These are phyloP conservation scores for Xylocampa areola DNA, from an alignment of 2,888 invertebrate genomes.

Conservation along the genomic window DNA sequence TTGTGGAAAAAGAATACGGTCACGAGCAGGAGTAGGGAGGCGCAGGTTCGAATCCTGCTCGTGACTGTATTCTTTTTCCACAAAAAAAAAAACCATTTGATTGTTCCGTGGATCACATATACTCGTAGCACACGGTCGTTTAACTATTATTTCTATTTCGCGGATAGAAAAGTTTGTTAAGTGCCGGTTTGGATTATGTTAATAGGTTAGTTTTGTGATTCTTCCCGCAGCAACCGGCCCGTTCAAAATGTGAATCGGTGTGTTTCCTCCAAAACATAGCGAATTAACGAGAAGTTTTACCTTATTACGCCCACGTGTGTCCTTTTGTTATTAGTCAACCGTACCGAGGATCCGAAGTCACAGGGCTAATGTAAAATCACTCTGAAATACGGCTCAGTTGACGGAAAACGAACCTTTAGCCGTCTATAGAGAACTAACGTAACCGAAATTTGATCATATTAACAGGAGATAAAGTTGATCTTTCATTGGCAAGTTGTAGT, in stretches of 20 bases:
- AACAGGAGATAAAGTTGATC: neutral
- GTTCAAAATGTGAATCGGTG: slow-evolving; percentile 11
- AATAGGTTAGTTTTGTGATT: no score
- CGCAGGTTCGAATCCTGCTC: no score
- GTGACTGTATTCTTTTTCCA: no score
- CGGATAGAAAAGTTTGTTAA: no score
- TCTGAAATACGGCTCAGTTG: slow-evolving; percentile 29
- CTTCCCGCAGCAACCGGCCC: neutral
- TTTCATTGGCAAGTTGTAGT: neutral
- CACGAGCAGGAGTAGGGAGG: no score
- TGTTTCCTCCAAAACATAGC: slow-evolving; percentile 25
- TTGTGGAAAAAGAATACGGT: no score
- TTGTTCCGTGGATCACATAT: no score
- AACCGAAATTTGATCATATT: slow-evolving; percentile 18
- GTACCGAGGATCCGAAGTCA: slow-evolving; percentile 41
- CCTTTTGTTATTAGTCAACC: slow-evolving; percentile 53
- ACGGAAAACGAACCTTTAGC: slow-evolving; percentile 12
- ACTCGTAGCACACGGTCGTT: no score
- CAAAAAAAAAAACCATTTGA: no score
- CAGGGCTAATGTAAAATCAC: slow-evolving; percentile 36
- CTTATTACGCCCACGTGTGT: slow-evolving; percentile 47
- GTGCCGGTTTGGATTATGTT: no score
- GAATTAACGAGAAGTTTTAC: slow-evolving; percentile 38
- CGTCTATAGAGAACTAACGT: slow-evolving; percentile 2
- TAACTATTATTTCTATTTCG: no score